phyloP scores from a whole-genome alignment of 2,888 invertebrate genomes.

The Trichogramma dendrolimi region DNA sequence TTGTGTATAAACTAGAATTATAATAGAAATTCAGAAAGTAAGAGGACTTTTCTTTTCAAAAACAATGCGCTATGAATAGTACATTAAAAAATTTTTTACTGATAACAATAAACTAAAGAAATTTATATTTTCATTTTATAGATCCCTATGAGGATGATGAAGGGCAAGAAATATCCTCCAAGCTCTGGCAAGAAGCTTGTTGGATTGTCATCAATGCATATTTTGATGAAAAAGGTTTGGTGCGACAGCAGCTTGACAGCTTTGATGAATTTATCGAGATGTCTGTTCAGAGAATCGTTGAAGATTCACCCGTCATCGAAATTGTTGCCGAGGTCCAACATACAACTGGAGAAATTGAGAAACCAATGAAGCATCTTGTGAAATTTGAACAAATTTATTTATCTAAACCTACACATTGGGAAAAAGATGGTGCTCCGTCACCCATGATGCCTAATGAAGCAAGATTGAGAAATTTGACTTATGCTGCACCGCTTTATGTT shows the following conservation, averaged over 20 bases:
- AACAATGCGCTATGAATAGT: too few relatives aligned
- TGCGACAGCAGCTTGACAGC: conserved; percentile 97
- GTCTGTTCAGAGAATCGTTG: conserved; percentile 98
- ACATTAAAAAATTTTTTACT: too few relatives aligned
- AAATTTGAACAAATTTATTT: conserved; percentile 99
- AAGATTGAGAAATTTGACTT: conserved; percentile 90
- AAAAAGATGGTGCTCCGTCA: conserved; percentile 98
- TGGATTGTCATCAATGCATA: conserved; percentile 99
- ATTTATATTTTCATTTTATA: neutral
- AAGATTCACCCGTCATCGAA: conserved; percentile 97
- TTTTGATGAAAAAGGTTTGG: conserved; percentile 99
- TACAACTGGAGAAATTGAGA: conserved; percentile 86
- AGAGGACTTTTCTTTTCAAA: too few relatives aligned
- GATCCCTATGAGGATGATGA: conserved; percentile 74
- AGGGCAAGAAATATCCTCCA: conserved; percentile 92
- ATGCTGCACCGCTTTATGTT: conserved; percentile 97
- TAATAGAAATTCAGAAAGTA: too few relatives aligned
- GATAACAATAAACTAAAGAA: too few relatives aligned
- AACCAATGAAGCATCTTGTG: conserved; percentile 77
- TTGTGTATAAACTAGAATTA: too few relatives aligned
- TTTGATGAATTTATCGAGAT: conserved; percentile 99
- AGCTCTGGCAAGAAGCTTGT: conserved; percentile 99
- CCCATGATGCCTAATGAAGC: conserved; percentile 99
- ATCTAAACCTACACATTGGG: conserved; percentile 99
- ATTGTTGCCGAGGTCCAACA: conserved; percentile 97